These are phyloP conservation scores for Dryobates pubescens DNA, from an alignment of 2,797 vertebrate genomes.

Conservation along the genomic window DNA sequence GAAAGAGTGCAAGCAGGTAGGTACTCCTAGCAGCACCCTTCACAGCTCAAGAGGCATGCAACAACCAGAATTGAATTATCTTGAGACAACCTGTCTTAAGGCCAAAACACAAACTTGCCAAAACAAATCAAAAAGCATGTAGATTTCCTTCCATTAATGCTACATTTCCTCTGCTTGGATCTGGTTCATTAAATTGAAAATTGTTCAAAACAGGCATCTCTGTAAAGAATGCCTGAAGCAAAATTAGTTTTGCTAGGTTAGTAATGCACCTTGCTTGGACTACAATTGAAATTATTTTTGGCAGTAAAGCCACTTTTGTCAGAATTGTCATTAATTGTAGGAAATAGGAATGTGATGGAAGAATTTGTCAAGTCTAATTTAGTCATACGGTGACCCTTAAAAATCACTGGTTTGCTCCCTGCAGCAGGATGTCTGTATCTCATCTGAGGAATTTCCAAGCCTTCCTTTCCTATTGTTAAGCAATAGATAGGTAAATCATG, in stretches of 20 bases:
- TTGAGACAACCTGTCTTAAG: background rate
- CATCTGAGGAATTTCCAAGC: background rate
- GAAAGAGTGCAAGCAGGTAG: background rate
- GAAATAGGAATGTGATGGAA: conserved; percentile 9
- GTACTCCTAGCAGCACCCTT: background rate
- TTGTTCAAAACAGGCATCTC: conserved; percentile 26
- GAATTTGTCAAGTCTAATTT: conserved; percentile 22
- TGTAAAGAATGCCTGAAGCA: conserved; percentile 37
- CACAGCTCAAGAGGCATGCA: background rate
- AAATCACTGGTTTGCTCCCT: background rate
- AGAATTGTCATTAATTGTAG: conserved; percentile 29
- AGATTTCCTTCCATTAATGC: conserved; percentile 12
- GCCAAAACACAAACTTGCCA: conserved; percentile 5
- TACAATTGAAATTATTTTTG: conserved; percentile 38
- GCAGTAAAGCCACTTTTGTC: conserved; percentile 1
- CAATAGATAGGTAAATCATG: background rate
- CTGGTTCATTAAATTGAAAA: conserved; percentile 54
- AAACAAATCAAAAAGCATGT: background rate
- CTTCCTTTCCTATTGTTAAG: background rate
- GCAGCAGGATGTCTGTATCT: background rate
- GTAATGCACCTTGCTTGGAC: conserved; percentile 10
- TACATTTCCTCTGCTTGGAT: background rate
- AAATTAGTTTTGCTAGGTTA: conserved; percentile 54
- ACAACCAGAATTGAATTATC: background rate
- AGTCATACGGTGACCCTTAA: background rate